These are phyloP conservation scores for Allophyes oxyacanthae DNA, from an alignment of 2,888 invertebrate species.

Conservation along the genomic window DNA sequence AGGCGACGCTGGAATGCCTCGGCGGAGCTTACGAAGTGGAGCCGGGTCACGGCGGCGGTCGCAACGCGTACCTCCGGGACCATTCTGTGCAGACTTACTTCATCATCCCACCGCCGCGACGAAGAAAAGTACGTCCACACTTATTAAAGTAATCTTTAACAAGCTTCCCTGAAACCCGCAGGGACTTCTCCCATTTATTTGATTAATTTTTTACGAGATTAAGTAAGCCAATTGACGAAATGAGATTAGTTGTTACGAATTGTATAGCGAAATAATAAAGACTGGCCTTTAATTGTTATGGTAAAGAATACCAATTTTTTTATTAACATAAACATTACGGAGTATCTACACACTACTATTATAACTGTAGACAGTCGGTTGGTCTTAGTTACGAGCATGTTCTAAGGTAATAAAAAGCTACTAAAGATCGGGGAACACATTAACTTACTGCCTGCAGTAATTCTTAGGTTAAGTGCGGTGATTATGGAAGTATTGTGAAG, in stretches of 20 bases:
- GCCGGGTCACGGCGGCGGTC: conserved; percentile 94
- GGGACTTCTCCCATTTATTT: conserved; percentile 35
- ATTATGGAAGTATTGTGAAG: too few relatives aligned
- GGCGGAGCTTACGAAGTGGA: conserved; percentile 97
- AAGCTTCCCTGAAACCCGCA: conserved; percentile 18
- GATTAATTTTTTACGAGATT: conserved; percentile 45
- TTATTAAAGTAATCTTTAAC: conserved; percentile 30
- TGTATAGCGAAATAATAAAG: conserved; percentile 13
- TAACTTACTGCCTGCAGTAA: too few relatives aligned
- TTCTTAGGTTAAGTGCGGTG: too few relatives aligned
- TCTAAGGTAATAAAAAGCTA: too few relatives aligned
- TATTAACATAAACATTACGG: not conserved
- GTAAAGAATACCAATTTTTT: not conserved
- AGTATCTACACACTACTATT: not conserved
- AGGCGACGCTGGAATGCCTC: conserved; percentile 95
- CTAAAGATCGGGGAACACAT: too few relatives aligned
- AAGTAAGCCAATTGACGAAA: conserved; percentile 27
- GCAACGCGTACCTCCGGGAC: conserved; percentile 95
- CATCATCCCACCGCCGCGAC: conserved; percentile 95
- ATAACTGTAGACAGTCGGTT: not conserved
- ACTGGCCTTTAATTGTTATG: conserved; percentile 21
- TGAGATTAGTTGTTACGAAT: conserved; percentile 33
- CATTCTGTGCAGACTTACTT: conserved; percentile 96
- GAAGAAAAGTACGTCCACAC: conserved; percentile 92
- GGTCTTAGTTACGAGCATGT: too few relatives aligned